Evolutionary conservation across 2,113 vertebrate genomes (phyloP).

Genomic region (Silurus glanis): DNA sequence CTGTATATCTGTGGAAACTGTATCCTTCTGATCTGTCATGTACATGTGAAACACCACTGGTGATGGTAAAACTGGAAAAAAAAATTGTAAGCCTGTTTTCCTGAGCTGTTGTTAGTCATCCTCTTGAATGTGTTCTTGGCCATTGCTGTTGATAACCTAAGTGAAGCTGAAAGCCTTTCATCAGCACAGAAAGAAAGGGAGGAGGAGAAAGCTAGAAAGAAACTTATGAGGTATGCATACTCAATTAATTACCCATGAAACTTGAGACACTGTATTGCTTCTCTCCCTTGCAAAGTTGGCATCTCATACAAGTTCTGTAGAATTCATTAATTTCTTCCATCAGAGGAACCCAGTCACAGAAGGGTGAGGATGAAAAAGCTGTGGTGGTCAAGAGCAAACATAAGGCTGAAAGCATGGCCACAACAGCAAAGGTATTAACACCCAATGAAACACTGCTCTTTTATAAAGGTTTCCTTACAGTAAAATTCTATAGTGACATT

Average conservation of each 20-base stretch:
- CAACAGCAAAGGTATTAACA: slow-evolving; percentile 86
- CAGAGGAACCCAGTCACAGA: slow-evolving; percentile 83
- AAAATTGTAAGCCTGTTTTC: slow-evolving; percentile 53
- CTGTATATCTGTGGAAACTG: slow-evolving; percentile 94
- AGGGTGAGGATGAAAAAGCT: slow-evolving; percentile 88
- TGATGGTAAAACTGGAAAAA: background rate
- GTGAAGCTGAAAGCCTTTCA: slow-evolving; percentile 92
- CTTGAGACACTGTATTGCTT: background rate
- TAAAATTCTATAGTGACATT: background rate
- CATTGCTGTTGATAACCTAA: slow-evolving; percentile 95
- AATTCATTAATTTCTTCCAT: slow-evolving; percentile 1
- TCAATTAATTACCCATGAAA: background rate
- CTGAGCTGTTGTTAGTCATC: slow-evolving; percentile 85
- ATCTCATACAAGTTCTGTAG: background rate
- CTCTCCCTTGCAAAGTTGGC: background rate
- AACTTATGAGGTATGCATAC: slow-evolving; percentile 79
- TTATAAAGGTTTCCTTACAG: background rate
- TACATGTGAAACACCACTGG: background rate
- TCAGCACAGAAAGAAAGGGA: slow-evolving; percentile 94
- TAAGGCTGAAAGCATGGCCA: slow-evolving; percentile 91
- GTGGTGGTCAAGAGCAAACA: slow-evolving; percentile 84
- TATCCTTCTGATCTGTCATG: slow-evolving; percentile 76
- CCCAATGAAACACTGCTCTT: background rate
- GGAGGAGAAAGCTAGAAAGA: slow-evolving; percentile 84
- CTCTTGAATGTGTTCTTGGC: slow-evolving; percentile 97